Conservation (phyloP, 2,797 vertebrate species). For the Chaetophractus vellerosus region DNA sequence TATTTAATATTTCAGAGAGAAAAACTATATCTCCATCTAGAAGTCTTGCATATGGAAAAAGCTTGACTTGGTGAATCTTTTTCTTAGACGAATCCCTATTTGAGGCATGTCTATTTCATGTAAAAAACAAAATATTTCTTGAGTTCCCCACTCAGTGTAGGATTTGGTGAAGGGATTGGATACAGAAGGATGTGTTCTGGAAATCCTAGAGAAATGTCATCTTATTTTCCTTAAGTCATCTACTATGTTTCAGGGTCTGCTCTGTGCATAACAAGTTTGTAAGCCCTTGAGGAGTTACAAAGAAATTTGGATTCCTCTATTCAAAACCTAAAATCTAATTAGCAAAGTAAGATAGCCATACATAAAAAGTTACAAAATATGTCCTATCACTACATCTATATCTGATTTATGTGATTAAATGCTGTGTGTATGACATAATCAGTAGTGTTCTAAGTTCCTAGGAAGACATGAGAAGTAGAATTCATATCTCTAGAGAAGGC, state of each 20-base stretch:
- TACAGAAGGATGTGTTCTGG: background rate
- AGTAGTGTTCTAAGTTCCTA: background rate
- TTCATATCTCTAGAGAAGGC: background rate
- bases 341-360: background rate
- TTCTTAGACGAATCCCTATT: background rate
- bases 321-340: background rate
- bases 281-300: background rate
- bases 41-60: background rate
- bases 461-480: background rate
- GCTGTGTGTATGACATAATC: background rate
- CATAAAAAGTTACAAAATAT: background rate
- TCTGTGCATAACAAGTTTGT: background rate
- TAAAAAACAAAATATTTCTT: background rate
- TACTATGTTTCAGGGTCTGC: background rate
- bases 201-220: background rate
- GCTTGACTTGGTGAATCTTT: background rate
- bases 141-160: background rate
- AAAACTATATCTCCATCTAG: background rate
- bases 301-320: background rate
- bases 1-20: background rate
- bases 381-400: background rate
- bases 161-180: background rate
- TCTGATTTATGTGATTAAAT: constrained; percentile 3
- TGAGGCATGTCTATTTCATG: background rate
- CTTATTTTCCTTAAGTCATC: background rate